Evolutionary conservation across 2,113 vertebrate genomes (phyloP).

Genomic region (Pithys albifrons): DNA sequence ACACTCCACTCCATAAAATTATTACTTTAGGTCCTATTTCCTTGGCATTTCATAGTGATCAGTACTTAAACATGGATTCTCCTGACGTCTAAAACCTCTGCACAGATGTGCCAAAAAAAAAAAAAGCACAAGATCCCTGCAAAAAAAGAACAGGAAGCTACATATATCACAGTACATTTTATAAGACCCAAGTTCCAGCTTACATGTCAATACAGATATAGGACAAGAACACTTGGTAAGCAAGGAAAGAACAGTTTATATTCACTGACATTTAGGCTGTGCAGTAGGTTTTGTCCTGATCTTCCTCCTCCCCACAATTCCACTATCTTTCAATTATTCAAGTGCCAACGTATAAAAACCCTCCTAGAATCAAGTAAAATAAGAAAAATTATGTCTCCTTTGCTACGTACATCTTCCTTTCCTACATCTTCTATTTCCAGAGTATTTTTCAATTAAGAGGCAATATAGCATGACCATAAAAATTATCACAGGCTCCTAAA

Average conservation of each 20-base stretch:
- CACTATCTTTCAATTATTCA: neutral
- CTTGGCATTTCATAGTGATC: neutral
- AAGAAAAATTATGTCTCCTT: neutral
- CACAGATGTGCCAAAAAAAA: neutral
- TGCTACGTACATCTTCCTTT: neutral
- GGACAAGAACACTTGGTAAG: neutral
- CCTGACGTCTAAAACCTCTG: neutral
- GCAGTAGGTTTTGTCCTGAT: neutral
- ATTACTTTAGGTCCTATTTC: neutral
- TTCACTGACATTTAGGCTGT: neutral
- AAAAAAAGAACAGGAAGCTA: neutral
- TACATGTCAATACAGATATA: neutral
- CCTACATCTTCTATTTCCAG: neutral
- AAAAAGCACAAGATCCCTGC: neutral
- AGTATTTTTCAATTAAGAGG: slow-evolving; percentile 20
- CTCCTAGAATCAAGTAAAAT: neutral
- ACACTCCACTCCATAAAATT: no score
- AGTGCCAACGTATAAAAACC: neutral
- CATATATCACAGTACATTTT: neutral
- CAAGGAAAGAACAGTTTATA: neutral
- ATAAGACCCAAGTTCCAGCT: neutral
- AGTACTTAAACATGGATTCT: neutral
- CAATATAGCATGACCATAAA: neutral
- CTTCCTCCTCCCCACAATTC: neutral
- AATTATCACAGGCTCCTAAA: neutral